These are phyloP conservation scores for Eurypyga helias DNA, from an alignment of 2,113 vertebrate genomes.

Conservation along the genomic window DNA sequence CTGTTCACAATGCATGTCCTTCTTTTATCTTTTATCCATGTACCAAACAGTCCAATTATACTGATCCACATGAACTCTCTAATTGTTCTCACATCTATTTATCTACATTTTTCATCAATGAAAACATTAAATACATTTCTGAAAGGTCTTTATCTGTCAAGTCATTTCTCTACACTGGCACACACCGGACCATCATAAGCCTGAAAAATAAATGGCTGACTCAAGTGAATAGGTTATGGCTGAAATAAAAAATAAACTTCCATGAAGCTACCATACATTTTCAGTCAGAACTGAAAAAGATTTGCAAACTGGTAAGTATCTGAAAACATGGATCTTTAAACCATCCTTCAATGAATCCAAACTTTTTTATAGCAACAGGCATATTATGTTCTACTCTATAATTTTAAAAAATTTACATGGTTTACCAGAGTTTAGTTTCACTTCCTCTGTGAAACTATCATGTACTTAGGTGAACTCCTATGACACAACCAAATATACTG, in stretches of 20 bases:
- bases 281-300: not conserved
- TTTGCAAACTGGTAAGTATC: not conserved
- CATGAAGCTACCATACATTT: not conserved
- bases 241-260: not conserved
- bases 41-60: not conserved
- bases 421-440: not conserved
- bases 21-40: not conserved
- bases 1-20: not conserved
- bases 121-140: not conserved
- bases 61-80: not conserved
- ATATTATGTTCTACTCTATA: not conserved
- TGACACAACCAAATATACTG: not conserved
- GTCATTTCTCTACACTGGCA: not conserved
- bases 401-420: not conserved
- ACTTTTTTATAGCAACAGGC: not conserved
- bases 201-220: not conserved
- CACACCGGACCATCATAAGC: not conserved
- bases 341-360: not conserved
- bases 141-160: not conserved
- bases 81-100: not conserved
- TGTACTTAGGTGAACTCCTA: not conserved
- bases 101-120: not conserved
- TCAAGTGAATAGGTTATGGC: not conserved
- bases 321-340: not conserved
- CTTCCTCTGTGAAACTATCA: not conserved